Base-by-base conservation (phyloP, 2,113 vertebrate species). In the Ageneiosus marmoratus region DNA sequence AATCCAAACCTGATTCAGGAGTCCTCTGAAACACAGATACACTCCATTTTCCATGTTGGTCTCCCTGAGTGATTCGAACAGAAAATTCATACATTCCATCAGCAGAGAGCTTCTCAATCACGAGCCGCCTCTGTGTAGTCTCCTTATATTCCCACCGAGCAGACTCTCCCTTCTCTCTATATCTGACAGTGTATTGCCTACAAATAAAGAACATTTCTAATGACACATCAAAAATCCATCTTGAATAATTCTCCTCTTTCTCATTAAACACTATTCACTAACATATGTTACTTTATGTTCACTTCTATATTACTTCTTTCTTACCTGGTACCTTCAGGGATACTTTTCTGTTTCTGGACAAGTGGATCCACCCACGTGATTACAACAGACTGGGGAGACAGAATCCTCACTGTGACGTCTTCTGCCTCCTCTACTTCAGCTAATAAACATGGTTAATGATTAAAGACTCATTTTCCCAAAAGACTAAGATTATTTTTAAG, bases 51-150 rank as follows among this genome's bases (percentile, higher is more conserved):
- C 98, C 95, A 0, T 97, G 93, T 75, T 94, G 94, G 83, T 93
- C 94, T 62, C 93, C 95, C 80, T 97, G 94, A 55, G 96, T 94
- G 84, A 98, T 97, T 0, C 95, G 95, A 86, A 99, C 93, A 0
- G 97, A 95, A 81, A 99, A 99, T 88, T 99, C 98, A 0, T 99
- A 99, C 97, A 99, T 96, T 15, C 97, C 94, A 84, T 99, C 98
- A 1, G 97, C 96, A 65, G 92, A 83, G 53, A 99, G 92, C 48
- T 88, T 90, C 83, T 98, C 98, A 22, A 99, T 92, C 91, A 98
- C 85, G 0, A 93, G 90, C 1, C 97, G 95, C 78, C 95, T 94
- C 89, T 96, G 95, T 51, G 89, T 48, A 80, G 94, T 92, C 72
- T 96, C 94, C 75, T 95, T 96, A 91, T 96, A 98, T 85, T 99